Percentiles rank a stretch among this genome's conserved stretches.
Evolutionary conservation across 64 coral and sea anemone species (phyloP).

Genomic region (Stichodactyla helianthus): DNA sequence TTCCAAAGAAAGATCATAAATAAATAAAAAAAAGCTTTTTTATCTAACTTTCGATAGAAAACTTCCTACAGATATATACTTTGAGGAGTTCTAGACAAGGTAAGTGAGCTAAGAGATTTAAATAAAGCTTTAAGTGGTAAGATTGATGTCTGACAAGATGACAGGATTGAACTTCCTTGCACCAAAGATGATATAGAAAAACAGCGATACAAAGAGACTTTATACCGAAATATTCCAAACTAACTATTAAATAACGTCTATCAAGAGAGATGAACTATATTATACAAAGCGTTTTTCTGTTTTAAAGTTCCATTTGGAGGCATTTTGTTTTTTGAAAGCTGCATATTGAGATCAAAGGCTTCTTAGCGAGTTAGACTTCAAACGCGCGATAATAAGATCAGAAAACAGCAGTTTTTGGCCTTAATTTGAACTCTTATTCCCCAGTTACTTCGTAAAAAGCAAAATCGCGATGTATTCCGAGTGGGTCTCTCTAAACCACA

Average conservation of each 20-base stretch:
- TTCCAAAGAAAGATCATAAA: background rate
- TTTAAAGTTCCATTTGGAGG: too few relatives aligned
- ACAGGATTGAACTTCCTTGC: background rate
- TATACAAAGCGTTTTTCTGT: too few relatives aligned
- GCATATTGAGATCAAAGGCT: too few relatives aligned
- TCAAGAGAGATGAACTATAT: too few relatives aligned
- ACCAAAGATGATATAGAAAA: too few relatives aligned
- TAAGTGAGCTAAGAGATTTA: background rate
- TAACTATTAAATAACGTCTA: too few relatives aligned
- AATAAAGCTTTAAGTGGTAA: background rate
- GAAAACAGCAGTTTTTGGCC: background rate
- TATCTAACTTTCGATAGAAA: background rate
- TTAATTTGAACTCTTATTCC: background rate
- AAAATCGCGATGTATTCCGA: constrained; percentile 81
- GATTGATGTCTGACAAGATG: background rate
- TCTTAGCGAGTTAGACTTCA: background rate
- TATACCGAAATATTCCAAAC: too few relatives aligned
- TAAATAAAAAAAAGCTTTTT: background rate
- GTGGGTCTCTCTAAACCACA: constrained; percentile 86
- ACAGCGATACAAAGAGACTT: too few relatives aligned
- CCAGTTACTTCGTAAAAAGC: background rate
- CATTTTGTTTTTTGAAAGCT: background rate
- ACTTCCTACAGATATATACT: background rate
- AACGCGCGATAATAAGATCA: background rate
- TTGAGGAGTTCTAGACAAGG: background rate